These are phyloP conservation scores for Heterochromis multidens DNA, from an alignment of 2,113 vertebrate species.

Conservation along the genomic window DNA sequence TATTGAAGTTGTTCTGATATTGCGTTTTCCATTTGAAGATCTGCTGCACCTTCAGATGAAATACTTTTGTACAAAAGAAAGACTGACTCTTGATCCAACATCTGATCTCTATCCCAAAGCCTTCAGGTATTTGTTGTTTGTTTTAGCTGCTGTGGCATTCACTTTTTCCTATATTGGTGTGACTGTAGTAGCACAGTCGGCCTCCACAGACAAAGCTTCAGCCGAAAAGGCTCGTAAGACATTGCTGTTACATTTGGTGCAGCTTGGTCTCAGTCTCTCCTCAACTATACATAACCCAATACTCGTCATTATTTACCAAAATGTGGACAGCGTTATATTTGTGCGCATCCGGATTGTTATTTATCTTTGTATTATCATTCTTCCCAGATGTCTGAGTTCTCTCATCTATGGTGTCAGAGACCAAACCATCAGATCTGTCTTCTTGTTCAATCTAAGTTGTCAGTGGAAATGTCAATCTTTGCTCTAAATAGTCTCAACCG, in stretches of 20 bases:
- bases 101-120: conserved; percentile 2
- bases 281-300: not conserved
- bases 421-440: not conserved
- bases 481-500: not conserved
- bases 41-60: conserved; percentile 1
- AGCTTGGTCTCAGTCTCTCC: not conserved
- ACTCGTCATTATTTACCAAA: not conserved
- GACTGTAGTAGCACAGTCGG: conserved; percentile 49
- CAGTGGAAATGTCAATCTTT: not conserved
- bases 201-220: conserved; percentile 44
- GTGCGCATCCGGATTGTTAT: not conserved
- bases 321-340: not conserved
- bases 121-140: conserved; percentile 32
- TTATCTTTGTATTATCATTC: not conserved
- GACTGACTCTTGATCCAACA: not conserved
- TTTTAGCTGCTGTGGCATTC: conserved; percentile 22
- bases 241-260: conserved; percentile 44
- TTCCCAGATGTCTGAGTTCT: not conserved
- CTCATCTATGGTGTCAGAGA: not conserved
- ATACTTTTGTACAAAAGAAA: not conserved
- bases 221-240: conserved; percentile 51
- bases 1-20: not conserved
- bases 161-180: conserved; percentile 54
- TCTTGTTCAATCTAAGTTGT: not conserved
- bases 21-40: not conserved